Evolutionary conservation across 2,113 vertebrate species (phyloP).

Genomic region (Acrocephalus kingi): DNA sequence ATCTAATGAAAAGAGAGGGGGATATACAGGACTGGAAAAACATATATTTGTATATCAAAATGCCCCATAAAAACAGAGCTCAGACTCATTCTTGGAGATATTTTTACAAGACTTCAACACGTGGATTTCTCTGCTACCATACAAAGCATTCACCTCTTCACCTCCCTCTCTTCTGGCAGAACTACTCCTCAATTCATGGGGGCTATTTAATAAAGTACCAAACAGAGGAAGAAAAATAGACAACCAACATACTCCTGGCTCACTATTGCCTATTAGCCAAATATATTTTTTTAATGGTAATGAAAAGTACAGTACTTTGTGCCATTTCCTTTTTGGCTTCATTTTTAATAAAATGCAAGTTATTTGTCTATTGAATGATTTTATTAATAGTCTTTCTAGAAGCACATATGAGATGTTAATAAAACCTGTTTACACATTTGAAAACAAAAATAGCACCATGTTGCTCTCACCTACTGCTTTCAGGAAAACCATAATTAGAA

Average conservation of each 20-base stretch:
- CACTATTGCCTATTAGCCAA: background rate
- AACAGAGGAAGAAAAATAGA: background rate
- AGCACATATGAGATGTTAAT: background rate
- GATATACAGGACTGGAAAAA: background rate
- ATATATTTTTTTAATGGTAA: background rate
- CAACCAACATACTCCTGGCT: background rate
- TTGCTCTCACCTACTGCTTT: background rate
- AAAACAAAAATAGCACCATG: background rate
- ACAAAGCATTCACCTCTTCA: background rate
- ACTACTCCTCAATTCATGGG: background rate
- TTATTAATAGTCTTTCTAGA: background rate
- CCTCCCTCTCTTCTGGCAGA: background rate
- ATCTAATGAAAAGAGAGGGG: background rate
- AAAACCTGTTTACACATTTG: background rate
- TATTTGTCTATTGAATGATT: background rate
- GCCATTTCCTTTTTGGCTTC: background rate
- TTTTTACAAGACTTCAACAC: background rate
- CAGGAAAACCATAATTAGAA: background rate
- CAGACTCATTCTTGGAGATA: background rate
- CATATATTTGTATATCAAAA: background rate
- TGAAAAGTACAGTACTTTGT: background rate
- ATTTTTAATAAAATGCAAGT: background rate
- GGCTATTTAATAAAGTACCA: background rate
- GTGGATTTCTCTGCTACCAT: background rate
- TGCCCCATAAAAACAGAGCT: background rate